phyloP scores from a whole-genome alignment of 1,140 invertebrate species.

The Cotesia glomerata region DNA sequence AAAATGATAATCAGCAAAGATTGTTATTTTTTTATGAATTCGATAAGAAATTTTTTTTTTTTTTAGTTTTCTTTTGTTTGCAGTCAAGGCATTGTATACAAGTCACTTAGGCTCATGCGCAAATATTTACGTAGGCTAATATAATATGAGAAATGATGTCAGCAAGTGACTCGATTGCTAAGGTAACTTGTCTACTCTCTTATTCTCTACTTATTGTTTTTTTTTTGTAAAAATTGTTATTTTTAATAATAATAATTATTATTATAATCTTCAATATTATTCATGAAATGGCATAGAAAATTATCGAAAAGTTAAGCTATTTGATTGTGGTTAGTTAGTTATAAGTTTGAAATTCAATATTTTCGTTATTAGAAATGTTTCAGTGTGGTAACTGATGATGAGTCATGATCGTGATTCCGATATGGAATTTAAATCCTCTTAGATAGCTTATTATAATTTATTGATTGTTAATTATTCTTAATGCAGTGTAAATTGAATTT shows the following conservation, averaged over 20 bases:
- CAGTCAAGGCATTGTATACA: neutral
- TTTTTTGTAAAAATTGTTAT: neutral
- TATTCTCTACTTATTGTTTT: neutral
- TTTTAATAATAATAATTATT: neutral
- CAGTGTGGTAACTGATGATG: too few species aligned
- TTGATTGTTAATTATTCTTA: too few species aligned
- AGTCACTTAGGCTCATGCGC: constrained; percentile 25
- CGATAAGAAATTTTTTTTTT: neutral
- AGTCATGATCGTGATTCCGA: too few species aligned
- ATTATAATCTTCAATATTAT: neutral
- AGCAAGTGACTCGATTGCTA: constrained; percentile 33
- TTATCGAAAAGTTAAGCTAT: too few species aligned
- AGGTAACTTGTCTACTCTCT: constrained; percentile 1
- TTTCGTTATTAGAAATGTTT: too few species aligned
- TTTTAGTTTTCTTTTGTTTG: constrained; percentile 6
- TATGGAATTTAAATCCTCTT: too few species aligned
- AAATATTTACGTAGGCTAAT: constrained; percentile 52
- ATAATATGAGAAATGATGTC: constrained; percentile 52
- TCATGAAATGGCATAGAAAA: neutral
- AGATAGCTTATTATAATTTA: too few species aligned
- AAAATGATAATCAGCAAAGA: too few species aligned
- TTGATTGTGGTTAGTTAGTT: neutral
- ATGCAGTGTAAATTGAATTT: too few species aligned
- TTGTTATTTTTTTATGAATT: neutral
- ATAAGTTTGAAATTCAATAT: neutral